Evolutionary conservation across 2,113 vertebrate species (phyloP), one percentile per base, ranked within the genome.

Genomic region (Rhinolophus sinicus): DNA sequence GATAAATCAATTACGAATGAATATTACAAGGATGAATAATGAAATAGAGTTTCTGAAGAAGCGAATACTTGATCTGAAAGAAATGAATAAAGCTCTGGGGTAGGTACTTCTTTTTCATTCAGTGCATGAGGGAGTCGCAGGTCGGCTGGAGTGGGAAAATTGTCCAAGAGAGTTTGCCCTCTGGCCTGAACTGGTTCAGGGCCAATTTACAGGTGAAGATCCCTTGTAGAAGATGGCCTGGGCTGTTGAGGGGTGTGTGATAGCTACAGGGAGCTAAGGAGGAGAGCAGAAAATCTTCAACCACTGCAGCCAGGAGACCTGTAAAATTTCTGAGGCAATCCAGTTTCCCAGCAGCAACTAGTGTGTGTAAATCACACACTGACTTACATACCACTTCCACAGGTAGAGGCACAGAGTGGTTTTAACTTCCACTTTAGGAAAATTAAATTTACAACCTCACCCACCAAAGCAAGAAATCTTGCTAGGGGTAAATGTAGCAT

Each of bases 1-100:
- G 97, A 97, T 98, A 15, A 97, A 94, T n/a, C 90, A 98, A 50
- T 98, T 99, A 75, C 97, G 96, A 33, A 44, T 8, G 70, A 98
- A 98, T 19, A 47, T 99, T 58, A 54, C 24, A 6, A 60, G 30
- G 0, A 35, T 93, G 28, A 58, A 69, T 24, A 47, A 56, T 81
- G 98, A 98, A 24, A 88, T 44, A 6, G 91, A 98, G 30, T 95
- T 94, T 16, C 92, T 98, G 47, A 60, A 6, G 26, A 86, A 89
- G 60, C 98, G 52, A 60, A 95, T 98, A 95, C 76, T 22, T 3
- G 77, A 95, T 2, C 97, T 99, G 44, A 70, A 98, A 80, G 94
- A 93, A 18, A 95, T 90, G 33, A 99, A 99, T 33, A 22, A 96
- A 73, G 24, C 40, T 26, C 94, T 98, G 8, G 87, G 98, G 99